Percentiles rank a stretch among this genome's conserved stretches.
These are phyloP conservation scores for Pardosa pseudoannulata DNA, from an alignment of 2,888 invertebrate species.

Conservation along the genomic window DNA sequence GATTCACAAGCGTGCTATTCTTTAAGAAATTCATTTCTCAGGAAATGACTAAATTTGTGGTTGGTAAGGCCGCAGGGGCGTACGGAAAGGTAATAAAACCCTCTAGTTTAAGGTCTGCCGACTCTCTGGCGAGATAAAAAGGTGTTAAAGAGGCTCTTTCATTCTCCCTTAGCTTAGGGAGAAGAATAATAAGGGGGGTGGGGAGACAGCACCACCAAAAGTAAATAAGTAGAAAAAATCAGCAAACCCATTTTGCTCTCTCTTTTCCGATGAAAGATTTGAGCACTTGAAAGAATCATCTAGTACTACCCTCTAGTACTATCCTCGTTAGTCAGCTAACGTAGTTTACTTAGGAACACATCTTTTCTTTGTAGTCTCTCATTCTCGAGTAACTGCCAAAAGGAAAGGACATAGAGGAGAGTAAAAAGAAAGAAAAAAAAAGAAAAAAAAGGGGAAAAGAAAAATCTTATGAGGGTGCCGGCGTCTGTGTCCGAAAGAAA, in stretches of 20 bases:
- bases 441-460: conserved; percentile 11
- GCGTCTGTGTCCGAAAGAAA: conserved; percentile 33
- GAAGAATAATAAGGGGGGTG: neutral
- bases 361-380: conserved; percentile 20
- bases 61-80: neutral
- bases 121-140: neutral
- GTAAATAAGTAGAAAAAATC: conserved; percentile 21
- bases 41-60: neutral
- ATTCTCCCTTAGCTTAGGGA: neutral
- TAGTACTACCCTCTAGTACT: conserved; percentile 16
- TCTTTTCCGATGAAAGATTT: conserved; percentile 27
- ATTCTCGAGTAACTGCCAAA: conserved; percentile 19
- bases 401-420: neutral
- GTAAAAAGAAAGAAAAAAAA: conserved; percentile 6
- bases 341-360: conserved; percentile 37
- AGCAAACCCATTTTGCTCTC: conserved; percentile 19
- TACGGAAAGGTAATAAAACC: neutral
- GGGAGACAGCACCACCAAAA: neutral
- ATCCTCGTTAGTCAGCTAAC: conserved; percentile 41
- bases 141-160: neutral
- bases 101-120: neutral
- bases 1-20: neutral
- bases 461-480: neutral
- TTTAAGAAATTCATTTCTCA: neutral
- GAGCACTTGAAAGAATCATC: conserved; percentile 48